phyloP scores from a whole-genome alignment of 1,140 invertebrate genomes.

The Trinorchestia longiramus region DNA sequence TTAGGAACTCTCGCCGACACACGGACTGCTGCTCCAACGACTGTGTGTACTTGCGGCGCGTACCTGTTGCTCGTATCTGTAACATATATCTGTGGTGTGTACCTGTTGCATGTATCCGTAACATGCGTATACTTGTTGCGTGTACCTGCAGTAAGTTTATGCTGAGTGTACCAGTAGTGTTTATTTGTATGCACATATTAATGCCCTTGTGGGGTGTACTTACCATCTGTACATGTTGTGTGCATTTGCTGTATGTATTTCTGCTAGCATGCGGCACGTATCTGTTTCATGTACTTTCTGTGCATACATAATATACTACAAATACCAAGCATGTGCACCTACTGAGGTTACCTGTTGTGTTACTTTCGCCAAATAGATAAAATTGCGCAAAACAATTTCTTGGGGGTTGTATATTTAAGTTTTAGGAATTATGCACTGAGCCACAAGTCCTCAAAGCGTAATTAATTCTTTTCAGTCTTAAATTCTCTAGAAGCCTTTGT shows the following conservation, averaged over 20 bases:
- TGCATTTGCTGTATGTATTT: no score
- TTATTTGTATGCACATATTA: no score
- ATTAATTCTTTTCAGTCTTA: not conserved
- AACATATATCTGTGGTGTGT: not conserved
- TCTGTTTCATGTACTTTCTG: not conserved
- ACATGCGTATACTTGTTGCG: not conserved
- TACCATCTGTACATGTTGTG: no score
- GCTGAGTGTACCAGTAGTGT: not conserved
- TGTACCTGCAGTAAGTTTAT: not conserved
- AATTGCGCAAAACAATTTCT: not conserved
- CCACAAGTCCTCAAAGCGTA: not conserved
- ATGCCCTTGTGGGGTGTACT: no score
- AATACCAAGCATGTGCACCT: not conserved
- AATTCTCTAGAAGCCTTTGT: not conserved
- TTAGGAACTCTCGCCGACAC: no score
- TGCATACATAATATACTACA: not conserved
- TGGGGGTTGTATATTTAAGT: not conserved
- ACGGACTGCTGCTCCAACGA: no score
- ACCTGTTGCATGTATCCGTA: not conserved
- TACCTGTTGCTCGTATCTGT: not conserved
- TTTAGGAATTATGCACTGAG: not conserved
- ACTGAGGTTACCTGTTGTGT: not conserved
- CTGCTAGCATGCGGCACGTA: no score
- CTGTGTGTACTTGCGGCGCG: no score
- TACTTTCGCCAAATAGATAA: not conserved